A percentile compares a stretch with the other conserved stretches of the same genome.
phyloP scores from a whole-genome alignment of 2,113 vertebrate species.

The Semicossyphus pulcher region DNA sequence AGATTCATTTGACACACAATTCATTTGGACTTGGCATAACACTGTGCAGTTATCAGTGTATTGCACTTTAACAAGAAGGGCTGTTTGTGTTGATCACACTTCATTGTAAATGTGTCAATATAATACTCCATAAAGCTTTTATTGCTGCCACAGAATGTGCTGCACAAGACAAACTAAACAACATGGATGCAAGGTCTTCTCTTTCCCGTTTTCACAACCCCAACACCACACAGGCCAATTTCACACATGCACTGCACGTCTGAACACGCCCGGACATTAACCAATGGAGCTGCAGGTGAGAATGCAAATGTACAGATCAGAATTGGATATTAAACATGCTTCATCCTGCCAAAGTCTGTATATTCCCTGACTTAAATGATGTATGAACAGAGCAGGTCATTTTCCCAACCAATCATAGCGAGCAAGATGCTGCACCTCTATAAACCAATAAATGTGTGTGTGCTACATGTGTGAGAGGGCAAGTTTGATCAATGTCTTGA shows the following conservation, averaged over 20 bases:
- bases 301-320: too few relatives aligned
- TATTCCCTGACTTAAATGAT: too few relatives aligned
- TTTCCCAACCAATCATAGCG: too few relatives aligned
- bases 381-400: too few relatives aligned
- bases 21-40: slow-evolving; percentile 59
- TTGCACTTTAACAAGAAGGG: slow-evolving; percentile 55
- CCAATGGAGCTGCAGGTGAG: too few relatives aligned
- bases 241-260: too few relatives aligned
- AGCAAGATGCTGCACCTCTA: too few relatives aligned
- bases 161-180: slow-evolving; percentile 27
- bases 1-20: slow-evolving; percentile 59
- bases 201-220: slow-evolving; percentile 30
- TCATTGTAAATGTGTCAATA: slow-evolving; percentile 61
- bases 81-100: slow-evolving; percentile 55
- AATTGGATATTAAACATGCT: too few relatives aligned
- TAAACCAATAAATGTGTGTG: too few relatives aligned
- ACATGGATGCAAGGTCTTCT: slow-evolving; percentile 11
- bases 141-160: slow-evolving; percentile 33
- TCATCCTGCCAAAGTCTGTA: too few relatives aligned
- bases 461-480: neutral
- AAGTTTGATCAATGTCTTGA: neutral
- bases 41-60: slow-evolving; percentile 37
- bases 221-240: neutral
- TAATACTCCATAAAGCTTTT: slow-evolving; percentile 66
- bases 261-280: too few relatives aligned